Percentiles rank a stretch among this genome's conserved stretches.
Evolutionary conservation across 2,113 vertebrate species (phyloP).

Genomic region (Oncorhynchus tshawytscha): DNA sequence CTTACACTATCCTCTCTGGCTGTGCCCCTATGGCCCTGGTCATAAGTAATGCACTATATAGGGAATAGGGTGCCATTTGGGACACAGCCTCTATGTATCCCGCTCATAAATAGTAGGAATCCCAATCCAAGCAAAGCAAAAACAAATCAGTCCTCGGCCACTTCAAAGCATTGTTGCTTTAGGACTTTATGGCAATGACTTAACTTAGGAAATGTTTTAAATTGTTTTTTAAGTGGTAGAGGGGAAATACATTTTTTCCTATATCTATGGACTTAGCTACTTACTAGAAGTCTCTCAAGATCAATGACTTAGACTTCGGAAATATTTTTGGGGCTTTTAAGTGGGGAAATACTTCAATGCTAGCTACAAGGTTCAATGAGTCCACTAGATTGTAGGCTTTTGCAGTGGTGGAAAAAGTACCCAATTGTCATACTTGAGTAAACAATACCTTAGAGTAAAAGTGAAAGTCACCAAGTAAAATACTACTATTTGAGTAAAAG

Average conservation of each 20-base stretch:
- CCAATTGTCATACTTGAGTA: too few species aligned
- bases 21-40: neutral
- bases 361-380: too few species aligned
- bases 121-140: constrained; percentile 46
- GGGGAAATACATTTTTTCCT: constrained; percentile 26
- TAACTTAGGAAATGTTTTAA: constrained; percentile 45
- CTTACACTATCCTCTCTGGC: constrained; percentile 16
- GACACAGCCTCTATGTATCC: constrained; percentile 10
- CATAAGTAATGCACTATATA: too few species aligned
- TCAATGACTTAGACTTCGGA: neutral
- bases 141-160: constrained; percentile 53
- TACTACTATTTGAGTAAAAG: too few species aligned
- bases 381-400: too few species aligned
- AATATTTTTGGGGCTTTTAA: too few species aligned
- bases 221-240: constrained; percentile 34
- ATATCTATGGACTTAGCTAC: constrained; percentile 39
- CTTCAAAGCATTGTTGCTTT: constrained; percentile 60
- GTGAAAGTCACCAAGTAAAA: too few species aligned
- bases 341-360: too few species aligned
- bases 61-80: too few species aligned
- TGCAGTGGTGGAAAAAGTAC: too few species aligned
- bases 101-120: constrained; percentile 48
- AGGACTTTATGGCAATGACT: constrained; percentile 60
- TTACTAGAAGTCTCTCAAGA: neutral
- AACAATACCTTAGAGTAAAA: too few species aligned